Conservation (phyloP, 2,797 vertebrate genomes). For the Chelmon rostratus region DNA sequence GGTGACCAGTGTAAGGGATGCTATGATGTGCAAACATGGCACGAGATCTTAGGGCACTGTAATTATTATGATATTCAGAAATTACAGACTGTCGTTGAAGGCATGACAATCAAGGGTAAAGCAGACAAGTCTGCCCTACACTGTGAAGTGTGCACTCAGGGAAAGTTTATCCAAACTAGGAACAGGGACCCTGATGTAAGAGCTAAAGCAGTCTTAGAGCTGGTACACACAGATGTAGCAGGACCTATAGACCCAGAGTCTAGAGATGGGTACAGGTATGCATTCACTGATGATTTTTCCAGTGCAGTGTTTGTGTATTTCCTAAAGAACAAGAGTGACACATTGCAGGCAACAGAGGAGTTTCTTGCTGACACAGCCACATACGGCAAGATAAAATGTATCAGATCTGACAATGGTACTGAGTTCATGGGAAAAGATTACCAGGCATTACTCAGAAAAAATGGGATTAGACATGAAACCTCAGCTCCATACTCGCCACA, state of each 20-base stretch:
- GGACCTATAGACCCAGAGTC: neutral
- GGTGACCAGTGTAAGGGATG: too few species aligned
- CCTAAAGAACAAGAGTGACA: neutral
- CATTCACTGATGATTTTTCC: neutral
- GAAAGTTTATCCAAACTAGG: neutral
- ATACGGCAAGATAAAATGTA: neutral
- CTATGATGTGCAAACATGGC: constrained; percentile 1
- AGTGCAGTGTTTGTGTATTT: neutral
- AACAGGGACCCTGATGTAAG: neutral
- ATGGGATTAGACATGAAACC: neutral
- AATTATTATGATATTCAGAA: neutral
- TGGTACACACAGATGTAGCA: neutral
- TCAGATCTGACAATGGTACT: neutral
- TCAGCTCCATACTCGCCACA: neutral
- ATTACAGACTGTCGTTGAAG: neutral
- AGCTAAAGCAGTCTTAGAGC: neutral
- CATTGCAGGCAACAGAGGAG: too few species aligned
- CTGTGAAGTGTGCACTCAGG: neutral
- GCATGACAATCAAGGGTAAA: neutral
- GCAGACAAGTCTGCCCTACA: neutral
- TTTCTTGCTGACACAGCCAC: neutral
- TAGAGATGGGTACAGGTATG: neutral
- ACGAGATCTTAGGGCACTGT: neutral
- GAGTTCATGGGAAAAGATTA: neutral
- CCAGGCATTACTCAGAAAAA: neutral